Evolutionary conservation across 2,888 invertebrate species (phyloP).

Genomic region (Hesperia comma): DNA sequence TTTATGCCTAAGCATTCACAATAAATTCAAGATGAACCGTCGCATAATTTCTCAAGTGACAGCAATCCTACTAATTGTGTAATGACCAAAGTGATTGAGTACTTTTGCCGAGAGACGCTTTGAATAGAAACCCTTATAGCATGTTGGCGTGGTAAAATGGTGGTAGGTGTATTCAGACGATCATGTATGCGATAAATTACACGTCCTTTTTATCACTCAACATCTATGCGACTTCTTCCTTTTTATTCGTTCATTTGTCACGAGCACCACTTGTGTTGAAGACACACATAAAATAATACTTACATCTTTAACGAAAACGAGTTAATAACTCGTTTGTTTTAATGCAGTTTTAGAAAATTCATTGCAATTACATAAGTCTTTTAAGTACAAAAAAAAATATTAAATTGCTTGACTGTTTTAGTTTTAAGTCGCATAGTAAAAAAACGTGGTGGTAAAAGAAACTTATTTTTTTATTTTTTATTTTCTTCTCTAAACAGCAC

Average conservation of each 20-base stretch:
- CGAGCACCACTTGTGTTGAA: constrained; percentile 12
- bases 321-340: not conserved
- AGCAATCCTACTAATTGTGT: constrained; percentile 59
- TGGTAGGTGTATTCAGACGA: constrained; percentile 43
- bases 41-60: constrained; percentile 52
- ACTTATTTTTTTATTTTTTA: no score
- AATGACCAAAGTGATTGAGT: constrained; percentile 58
- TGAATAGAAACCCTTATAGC: constrained; percentile 38
- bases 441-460: no score
- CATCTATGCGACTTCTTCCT: constrained; percentile 21
- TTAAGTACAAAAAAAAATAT: no score
- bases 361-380: no score
- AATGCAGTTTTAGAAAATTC: no score
- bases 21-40: constrained; percentile 32
- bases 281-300: constrained; percentile 12
- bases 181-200: constrained; percentile 48
- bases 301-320: not conserved
- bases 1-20: constrained; percentile 32
- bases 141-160: constrained; percentile 33
- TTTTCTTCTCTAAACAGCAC: no score
- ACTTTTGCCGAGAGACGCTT: constrained; percentile 42
- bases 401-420: no score
- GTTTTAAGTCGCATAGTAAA: no score
- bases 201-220: constrained; percentile 48
- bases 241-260: constrained; percentile 22